phyloP scores from a whole-genome alignment of 1,140 invertebrate genomes.

The Ceratina japonica region DNA sequence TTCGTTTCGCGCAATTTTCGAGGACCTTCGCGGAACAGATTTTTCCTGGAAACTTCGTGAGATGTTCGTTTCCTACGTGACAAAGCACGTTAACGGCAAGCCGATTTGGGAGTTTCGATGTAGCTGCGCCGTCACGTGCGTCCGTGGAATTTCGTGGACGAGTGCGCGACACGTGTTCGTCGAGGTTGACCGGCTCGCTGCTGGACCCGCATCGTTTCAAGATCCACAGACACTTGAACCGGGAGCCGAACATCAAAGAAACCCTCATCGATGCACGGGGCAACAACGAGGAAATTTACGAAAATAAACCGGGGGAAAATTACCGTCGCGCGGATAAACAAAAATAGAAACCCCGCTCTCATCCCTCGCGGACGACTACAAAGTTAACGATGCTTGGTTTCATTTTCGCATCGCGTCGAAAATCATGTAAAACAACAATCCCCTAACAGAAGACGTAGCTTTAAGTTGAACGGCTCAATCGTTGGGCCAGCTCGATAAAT shows the following conservation, averaged over 20 bases:
- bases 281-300: slow-evolving; percentile 39
- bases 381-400: too few species aligned
- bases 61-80: slow-evolving; percentile 22
- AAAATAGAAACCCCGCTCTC: not conserved
- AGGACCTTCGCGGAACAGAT: slow-evolving; percentile 12
- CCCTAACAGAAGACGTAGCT: too few species aligned
- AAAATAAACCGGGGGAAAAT: slow-evolving; percentile 31
- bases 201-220: slow-evolving; percentile 29
- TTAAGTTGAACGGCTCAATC: too few species aligned
- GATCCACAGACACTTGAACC: slow-evolving; percentile 29
- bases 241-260: slow-evolving; percentile 30
- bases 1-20: not conserved
- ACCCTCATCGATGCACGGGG: slow-evolving; percentile 16
- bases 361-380: too few species aligned
- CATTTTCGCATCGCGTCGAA: too few species aligned
- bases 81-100: slow-evolving; percentile 41
- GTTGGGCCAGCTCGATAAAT: too few species aligned
- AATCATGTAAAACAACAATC: not conserved
- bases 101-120: slow-evolving; percentile 2
- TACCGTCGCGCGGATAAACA: slow-evolving; percentile 23
- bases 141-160: slow-evolving; percentile 42
- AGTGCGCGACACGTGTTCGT: slow-evolving; percentile 61
- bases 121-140: slow-evolving; percentile 34
- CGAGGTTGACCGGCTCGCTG: not conserved
- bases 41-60: not conserved